A percentile compares a stretch with the other conserved stretches of the same genome.
These are phyloP conservation scores for Eidolon helvum DNA, from an alignment of 2,113 vertebrate species.

Conservation along the genomic window DNA sequence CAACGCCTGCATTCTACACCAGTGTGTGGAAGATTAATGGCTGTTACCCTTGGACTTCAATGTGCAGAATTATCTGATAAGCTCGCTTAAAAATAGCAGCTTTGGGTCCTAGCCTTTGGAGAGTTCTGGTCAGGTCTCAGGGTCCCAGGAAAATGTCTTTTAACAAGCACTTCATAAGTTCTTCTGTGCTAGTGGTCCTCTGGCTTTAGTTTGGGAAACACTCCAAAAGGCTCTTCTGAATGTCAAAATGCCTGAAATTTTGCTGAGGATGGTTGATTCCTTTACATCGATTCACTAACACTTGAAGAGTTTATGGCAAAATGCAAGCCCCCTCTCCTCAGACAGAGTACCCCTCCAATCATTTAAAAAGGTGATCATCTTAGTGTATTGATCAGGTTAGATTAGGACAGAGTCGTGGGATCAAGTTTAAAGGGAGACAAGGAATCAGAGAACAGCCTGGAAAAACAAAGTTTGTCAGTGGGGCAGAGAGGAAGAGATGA, in stretches of 20 bases:
- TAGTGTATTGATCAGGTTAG: background rate
- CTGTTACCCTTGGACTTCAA: background rate
- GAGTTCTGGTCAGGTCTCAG: background rate
- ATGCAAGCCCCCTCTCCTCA: background rate
- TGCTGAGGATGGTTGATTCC: background rate
- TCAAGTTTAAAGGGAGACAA: constrained; percentile 11
- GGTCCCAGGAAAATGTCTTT: background rate
- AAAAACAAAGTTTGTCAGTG: background rate
- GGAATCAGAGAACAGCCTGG: background rate
- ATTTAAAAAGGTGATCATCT: background rate
- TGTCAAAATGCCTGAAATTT: background rate
- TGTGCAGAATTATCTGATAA: background rate
- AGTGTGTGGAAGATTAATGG: rapidly evolving
- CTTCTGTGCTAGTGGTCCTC: background rate
- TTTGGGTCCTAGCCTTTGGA: background rate
- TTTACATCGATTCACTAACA: background rate
- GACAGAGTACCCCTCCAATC: background rate
- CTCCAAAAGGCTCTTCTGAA: background rate
- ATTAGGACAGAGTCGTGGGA: background rate
- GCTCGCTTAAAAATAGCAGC: background rate
- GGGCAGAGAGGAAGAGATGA: too few relatives aligned
- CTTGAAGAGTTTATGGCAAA: background rate
- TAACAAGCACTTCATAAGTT: background rate
- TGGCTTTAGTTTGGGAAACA: background rate
- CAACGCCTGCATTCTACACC: background rate